Base-by-base conservation (phyloP, 2,113 vertebrate genomes). In the Sprattus sprattus region DNA sequence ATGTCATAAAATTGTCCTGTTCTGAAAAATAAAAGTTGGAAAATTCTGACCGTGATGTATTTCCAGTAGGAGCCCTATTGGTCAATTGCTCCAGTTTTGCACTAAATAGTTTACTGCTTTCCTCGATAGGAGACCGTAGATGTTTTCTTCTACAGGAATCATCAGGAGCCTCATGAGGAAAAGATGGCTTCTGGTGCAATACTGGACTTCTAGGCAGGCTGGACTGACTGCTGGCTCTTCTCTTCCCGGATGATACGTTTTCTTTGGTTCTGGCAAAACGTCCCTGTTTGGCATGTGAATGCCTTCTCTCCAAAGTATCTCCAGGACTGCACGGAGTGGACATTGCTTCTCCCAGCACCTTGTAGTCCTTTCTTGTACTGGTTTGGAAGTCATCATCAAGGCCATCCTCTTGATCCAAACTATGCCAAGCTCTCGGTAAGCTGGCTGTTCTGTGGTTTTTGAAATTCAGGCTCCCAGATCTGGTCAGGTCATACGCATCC, bases 31-130 rank as follows among this genome's bases (percentile, higher is more conserved):
- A 94, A 86, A 95, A 96, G 54, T 96, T 95, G 4, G 96, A 96
- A 90, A 89, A 88, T 39, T 92, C 95, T 92, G 90, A 89, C 6
- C 89, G 93, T 92, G 92, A 91, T 89, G 95, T 95, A 86, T 96
- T 96, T 0, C 97, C 95, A 0, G 97, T 98, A 89, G 95, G 96
- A 78, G 95, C 96, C 89, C 97, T 95, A 89, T 94, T 95, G 82
- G 95, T 94, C 0, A 99, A 93, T 90, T 97, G 97, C 89, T 99
- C 97, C 54, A 97, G 91, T 93, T 97, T 99, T 89, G 96, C 96
- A 82, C 94, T 98, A 91, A 98, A 98, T 80, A 97, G 95, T 88
- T 95, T 97, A 89, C 97, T 96, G 85, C 95, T 97, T 83, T 96
- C 95, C 0, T 92, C 91, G 20, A 52, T 90, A 25, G 94, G 87